Evolutionary conservation across 2,797 vertebrate species (phyloP), one percentile per base, ranked within the genome.

Genomic region (Anas flavirostris): DNA sequence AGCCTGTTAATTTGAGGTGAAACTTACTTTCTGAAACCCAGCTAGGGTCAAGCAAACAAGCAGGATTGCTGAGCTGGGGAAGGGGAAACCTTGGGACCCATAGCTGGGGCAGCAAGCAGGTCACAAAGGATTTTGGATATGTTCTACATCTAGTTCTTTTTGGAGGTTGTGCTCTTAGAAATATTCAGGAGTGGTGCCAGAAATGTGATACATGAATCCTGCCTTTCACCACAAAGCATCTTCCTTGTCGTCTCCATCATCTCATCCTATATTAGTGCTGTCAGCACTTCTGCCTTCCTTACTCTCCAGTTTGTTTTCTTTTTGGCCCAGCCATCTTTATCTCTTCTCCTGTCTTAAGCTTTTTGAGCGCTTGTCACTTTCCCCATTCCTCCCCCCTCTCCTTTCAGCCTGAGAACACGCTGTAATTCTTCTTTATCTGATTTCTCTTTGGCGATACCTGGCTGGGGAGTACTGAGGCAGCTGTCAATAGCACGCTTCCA

Each of bases 201-300:
- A 78, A 91, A 75, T 66, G 50, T 33, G 84, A 62, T 66, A 72
- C 10, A 25, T 68, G 90, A 94, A 92, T 86, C 77, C 80, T 88
- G 9, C 82, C 92, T 91, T 92, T 92, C 74, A 81, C 59, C 82
- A 80, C 7, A 0, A 59, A 13, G 58, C 72, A 26, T 74, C 70
- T 89, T 82, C 76, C 81, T 85, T 89, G 82, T 92, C 79, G 95
- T 63, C 33, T 53, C 44, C 79, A 81, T 90, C 91, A 76, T 86
- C 82, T 94, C 50, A 79, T 79, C 78, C 77, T 92, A 8, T 77
- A 46, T 92, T 33, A 67, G 48, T 46, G 82, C 88, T 93, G 89
- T 94, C 93, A 92, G 82, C 88, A 43, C 60, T 88, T 88, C 55
- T 93, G 63, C 77, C 56, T 69, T 88, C 80, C 63, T 86, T 82